phyloP scores from a whole-genome alignment of 2,888 invertebrate genomes.

The Anarsia innoxiella region DNA sequence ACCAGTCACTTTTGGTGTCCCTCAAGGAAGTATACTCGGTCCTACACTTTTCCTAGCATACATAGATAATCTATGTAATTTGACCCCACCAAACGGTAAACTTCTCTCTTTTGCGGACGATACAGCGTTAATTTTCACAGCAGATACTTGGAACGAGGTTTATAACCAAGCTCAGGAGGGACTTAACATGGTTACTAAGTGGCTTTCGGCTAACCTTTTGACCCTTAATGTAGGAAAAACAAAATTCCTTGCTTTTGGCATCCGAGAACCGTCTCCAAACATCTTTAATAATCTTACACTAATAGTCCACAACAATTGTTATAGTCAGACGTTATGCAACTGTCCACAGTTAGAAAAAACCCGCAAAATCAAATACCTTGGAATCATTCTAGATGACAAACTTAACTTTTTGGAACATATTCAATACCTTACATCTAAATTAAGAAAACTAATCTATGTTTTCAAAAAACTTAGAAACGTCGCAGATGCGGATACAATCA shows the following conservation, averaged over 20 bases:
- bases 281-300: neutral
- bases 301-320: neutral
- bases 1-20: constrained; percentile 3
- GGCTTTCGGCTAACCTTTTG: neutral
- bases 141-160: neutral
- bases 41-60: constrained; percentile 1
- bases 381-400: constrained; percentile 1
- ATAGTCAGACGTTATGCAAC: neutral
- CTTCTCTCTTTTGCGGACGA: constrained; percentile 5
- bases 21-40: constrained; percentile 5
- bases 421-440: neutral
- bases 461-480: neutral
- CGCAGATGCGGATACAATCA: neutral
- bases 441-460: neutral
- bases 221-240: constrained; percentile 3
- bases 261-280: neutral
- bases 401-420: neutral
- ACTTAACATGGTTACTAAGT: neutral
- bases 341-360: constrained; percentile 2
- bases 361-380: neutral
- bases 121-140: constrained; percentile 1
- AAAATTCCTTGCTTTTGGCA: neutral
- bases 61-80: constrained; percentile 3
- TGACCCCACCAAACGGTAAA: neutral
- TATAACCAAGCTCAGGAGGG: neutral